These are phyloP conservation scores for Cydia amplana DNA, from an alignment of 1,140 invertebrate genomes.

Conservation along the genomic window DNA sequence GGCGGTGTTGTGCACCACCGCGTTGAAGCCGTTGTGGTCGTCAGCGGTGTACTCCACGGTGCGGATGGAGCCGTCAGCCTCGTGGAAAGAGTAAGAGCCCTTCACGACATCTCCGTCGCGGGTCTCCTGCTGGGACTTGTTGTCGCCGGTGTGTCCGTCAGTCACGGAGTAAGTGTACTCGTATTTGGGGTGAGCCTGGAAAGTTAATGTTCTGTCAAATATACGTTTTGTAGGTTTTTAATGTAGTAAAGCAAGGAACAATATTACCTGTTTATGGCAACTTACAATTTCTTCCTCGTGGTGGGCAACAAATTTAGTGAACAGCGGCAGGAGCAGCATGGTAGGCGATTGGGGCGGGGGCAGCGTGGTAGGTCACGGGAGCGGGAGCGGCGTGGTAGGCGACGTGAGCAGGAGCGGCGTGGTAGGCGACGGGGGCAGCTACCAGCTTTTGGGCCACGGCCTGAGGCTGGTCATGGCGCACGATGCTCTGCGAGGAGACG, in stretches of 20 bases:
- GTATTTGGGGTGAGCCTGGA: conserved; percentile 59
- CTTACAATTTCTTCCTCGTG: conserved; percentile 42
- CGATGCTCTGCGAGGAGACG: conserved; percentile 50
- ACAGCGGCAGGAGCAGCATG: conserved; percentile 43
- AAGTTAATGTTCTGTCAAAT: background rate
- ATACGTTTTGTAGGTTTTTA: too few species aligned
- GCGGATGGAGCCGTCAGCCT: conserved; percentile 37
- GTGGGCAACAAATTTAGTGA: conserved; percentile 47
- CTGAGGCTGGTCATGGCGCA: conserved; percentile 46
- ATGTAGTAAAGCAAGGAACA: too few species aligned
- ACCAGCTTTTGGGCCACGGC: background rate
- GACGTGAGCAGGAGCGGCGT: conserved; percentile 57
- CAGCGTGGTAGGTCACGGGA: conserved; percentile 39
- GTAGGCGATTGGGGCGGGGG: conserved; percentile 34
- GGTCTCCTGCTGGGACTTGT: conserved; percentile 79
- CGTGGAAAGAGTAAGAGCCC: conserved; percentile 68
- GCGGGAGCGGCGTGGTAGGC: conserved; percentile 36
- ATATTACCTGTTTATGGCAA: background rate
- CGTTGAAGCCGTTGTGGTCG: conserved; percentile 62
- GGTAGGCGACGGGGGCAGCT: conserved; percentile 50
- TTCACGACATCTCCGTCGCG: conserved; percentile 78
- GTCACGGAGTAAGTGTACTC: conserved; percentile 65
- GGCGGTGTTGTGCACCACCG: conserved; percentile 76
- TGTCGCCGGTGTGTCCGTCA: conserved; percentile 74
- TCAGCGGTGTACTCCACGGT: conserved; percentile 55